These are phyloP conservation scores for Sylvilagus bachmani DNA, from an alignment of 2,113 vertebrate species.

Conservation along the genomic window DNA sequence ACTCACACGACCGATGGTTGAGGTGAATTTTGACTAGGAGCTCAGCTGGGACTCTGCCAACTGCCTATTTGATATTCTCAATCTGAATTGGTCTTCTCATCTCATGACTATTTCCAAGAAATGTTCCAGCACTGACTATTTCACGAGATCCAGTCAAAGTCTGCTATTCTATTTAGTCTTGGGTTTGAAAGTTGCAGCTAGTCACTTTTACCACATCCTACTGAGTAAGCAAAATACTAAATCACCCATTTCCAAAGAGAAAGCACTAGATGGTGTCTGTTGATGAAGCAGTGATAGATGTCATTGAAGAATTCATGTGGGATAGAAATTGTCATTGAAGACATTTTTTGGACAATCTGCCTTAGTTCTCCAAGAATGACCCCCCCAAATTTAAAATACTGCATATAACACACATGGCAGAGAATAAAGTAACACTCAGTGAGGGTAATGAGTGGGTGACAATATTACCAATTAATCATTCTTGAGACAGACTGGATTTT, in stretches of 20 bases:
- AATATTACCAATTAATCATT: neutral
- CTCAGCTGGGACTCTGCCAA: neutral
- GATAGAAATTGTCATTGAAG: neutral
- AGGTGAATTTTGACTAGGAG: neutral
- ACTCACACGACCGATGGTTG: neutral
- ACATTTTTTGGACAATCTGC: neutral
- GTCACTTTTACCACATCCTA: neutral
- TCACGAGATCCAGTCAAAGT: neutral
- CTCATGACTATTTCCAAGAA: neutral
- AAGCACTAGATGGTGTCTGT: neutral
- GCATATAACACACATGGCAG: neutral
- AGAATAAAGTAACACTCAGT: neutral
- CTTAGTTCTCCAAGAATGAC: neutral
- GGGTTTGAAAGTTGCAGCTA: neutral
- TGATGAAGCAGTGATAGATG: neutral
- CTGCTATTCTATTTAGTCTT: neutral
- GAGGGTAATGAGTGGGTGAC: too few species aligned
- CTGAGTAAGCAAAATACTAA: neutral
- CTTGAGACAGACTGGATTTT: neutral
- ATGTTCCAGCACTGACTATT: neutral
- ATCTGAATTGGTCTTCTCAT: neutral
- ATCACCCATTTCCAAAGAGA: neutral
- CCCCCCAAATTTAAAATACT: neutral
- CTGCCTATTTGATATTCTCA: neutral
- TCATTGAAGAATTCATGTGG: neutral